phyloP scores from a whole-genome alignment of 2,113 vertebrate genomes.

The Epinephelus cyanopodus region DNA sequence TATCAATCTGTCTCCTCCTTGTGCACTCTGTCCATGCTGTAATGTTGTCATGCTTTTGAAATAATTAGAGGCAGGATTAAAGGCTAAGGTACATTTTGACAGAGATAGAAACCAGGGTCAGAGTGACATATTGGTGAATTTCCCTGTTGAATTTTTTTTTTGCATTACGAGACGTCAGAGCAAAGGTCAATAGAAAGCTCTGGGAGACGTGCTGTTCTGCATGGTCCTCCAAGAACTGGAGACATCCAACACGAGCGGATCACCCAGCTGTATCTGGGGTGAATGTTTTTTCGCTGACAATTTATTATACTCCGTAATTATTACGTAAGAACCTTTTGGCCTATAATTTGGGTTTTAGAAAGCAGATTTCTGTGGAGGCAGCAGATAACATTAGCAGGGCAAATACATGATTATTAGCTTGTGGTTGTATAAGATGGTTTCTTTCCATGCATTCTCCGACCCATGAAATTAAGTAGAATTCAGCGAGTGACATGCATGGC shows the following conservation, averaged over 20 bases:
- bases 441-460: slow-evolving; percentile 25
- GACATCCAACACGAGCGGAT: slow-evolving; percentile 21
- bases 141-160: slow-evolving; percentile 13
- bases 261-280: slow-evolving; percentile 46
- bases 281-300: slow-evolving; percentile 33
- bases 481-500: slow-evolving; percentile 19
- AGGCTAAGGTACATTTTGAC: slow-evolving; percentile 36
- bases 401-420: slow-evolving; percentile 49
- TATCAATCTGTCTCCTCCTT: neutral
- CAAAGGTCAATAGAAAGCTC: slow-evolving; percentile 48
- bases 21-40: neutral
- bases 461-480: neutral
- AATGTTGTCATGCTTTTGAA: neutral
- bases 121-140: slow-evolving; percentile 26
- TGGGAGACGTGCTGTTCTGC: slow-evolving; percentile 52
- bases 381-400: slow-evolving; percentile 33
- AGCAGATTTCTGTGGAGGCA: slow-evolving; percentile 39
- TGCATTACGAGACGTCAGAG: slow-evolving; percentile 22
- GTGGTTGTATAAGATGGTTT: slow-evolving; percentile 36
- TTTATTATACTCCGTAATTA: slow-evolving; percentile 58
- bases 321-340: slow-evolving; percentile 50
- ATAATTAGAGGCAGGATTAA: slow-evolving; percentile 5
- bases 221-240: slow-evolving; percentile 14
- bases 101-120: slow-evolving; percentile 27
- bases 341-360: slow-evolving; percentile 73